Conservation (phyloP, 2,113 vertebrate species). For the Sebastes fasciatus region DNA sequence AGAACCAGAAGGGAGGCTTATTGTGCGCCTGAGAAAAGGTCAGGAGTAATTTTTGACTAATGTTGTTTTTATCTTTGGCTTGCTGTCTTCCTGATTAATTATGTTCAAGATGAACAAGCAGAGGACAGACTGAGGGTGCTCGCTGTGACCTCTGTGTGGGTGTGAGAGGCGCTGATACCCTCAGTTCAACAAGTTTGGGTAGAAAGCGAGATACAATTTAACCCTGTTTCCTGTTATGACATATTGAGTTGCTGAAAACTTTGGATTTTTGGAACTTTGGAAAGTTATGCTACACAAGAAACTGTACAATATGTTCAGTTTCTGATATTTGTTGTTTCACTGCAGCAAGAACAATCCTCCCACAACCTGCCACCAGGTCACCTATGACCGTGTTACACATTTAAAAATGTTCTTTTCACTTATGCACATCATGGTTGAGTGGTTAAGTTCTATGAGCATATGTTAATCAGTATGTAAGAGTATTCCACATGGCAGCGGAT, state of each 20-base stretch:
- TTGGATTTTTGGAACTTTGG: conserved; percentile 1
- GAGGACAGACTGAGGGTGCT: conserved; percentile 28
- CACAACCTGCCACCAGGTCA: neutral
- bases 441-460: neutral
- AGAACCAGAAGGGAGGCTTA: conserved; percentile 60
- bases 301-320: neutral
- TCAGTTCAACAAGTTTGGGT: conserved; percentile 1
- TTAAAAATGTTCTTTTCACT: neutral
- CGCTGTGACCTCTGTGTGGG: conserved; percentile 34
- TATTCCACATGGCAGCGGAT: neutral
- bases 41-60: conserved; percentile 68
- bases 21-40: conserved; percentile 63
- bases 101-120: conserved; percentile 45
- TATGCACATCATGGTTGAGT: neutral
- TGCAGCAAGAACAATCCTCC: neutral
- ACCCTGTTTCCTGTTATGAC: neutral
- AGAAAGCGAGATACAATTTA: neutral
- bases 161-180: conserved; percentile 7
- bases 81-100: conserved; percentile 64
- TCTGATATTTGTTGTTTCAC: neutral
- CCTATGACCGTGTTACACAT: neutral
- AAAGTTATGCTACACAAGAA: neutral
- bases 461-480: neutral
- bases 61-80: conserved; percentile 57
- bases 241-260: conserved; percentile 18